Conservation (phyloP, 2,113 vertebrate species). For the Sebastes schlegelii region DNA sequence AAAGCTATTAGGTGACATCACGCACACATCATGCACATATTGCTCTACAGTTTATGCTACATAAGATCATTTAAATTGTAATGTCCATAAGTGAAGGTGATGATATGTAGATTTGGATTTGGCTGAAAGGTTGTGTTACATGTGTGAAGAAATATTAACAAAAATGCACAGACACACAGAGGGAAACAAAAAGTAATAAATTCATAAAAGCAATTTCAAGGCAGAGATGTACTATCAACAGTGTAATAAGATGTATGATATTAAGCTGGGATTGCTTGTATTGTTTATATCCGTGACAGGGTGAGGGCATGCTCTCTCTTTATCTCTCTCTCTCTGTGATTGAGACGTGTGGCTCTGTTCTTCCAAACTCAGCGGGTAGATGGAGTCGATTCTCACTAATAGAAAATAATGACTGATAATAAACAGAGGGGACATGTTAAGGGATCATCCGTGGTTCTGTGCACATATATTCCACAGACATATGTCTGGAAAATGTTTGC, state of each 20-base stretch:
- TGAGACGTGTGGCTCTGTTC: conserved; percentile 36
- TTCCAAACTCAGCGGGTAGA: conserved; percentile 36
- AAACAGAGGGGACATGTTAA: conserved; percentile 35
- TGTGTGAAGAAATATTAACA: conserved; percentile 29
- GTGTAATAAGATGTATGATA: conserved; percentile 68
- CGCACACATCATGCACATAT: not conserved
- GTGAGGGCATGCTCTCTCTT: conserved; percentile 22
- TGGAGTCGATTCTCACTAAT: conserved; percentile 27
- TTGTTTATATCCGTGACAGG: conserved; percentile 48
- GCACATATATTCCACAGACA: conserved; percentile 43
- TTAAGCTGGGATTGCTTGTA: conserved; percentile 65
- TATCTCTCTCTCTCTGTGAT: conserved; percentile 11
- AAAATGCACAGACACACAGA: conserved; percentile 36
- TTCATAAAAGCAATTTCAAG: conserved; percentile 57
- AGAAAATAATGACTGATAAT: conserved; percentile 56
- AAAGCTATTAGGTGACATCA: not conserved
- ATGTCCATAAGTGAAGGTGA: conserved; percentile 6
- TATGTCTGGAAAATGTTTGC: conserved; percentile 52
- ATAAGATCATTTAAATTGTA: not conserved
- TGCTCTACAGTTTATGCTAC: not conserved
- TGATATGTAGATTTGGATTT: not conserved
- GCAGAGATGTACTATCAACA: conserved; percentile 32
- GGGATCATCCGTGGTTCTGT: conserved; percentile 30
- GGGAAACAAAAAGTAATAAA: conserved; percentile 61
- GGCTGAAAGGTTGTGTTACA: conserved; percentile 14